Conservation (phyloP, 1,140 invertebrate genomes). For the Megalopta genalis region DNA sequence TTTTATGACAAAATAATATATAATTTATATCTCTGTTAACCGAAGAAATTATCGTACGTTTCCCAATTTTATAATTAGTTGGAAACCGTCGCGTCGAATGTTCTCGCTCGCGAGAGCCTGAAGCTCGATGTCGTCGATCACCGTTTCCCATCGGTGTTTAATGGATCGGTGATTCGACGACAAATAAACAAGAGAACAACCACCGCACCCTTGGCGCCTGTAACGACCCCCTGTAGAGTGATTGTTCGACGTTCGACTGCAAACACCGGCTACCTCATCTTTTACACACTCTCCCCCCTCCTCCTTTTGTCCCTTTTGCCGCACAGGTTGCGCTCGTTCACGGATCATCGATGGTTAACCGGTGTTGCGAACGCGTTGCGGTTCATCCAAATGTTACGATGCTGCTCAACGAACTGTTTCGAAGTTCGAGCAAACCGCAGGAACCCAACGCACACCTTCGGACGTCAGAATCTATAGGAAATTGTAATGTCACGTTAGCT, state of each 20-base stretch:
- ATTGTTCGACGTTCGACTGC: slow-evolving; percentile 61
- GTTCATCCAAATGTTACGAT: slow-evolving; percentile 43
- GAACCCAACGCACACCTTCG: neutral
- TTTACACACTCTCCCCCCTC: neutral
- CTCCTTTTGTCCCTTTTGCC: neutral
- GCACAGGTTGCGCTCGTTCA: slow-evolving; percentile 72
- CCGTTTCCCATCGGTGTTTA: slow-evolving; percentile 46
- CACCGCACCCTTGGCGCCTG: slow-evolving; percentile 15
- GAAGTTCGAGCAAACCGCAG: too few relatives aligned
- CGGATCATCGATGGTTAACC: slow-evolving; percentile 69
- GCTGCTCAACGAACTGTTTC: neutral
- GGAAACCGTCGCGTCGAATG: too few relatives aligned
- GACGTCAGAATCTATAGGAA: neutral
- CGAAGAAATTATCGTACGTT: too few relatives aligned
- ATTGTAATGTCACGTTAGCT: neutral
- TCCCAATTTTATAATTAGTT: too few relatives aligned
- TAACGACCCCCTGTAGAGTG: slow-evolving; percentile 71
- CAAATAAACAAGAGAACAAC: slow-evolving; percentile 70
- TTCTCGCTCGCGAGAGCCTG: neutral
- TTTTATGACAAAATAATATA: too few relatives aligned
- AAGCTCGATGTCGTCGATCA: neutral
- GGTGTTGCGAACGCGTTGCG: slow-evolving; percentile 50
- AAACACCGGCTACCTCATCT: neutral
- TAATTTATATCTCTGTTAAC: too few relatives aligned
- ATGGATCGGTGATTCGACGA: slow-evolving; percentile 67